Evolutionary conservation across 2,113 vertebrate species (phyloP), one percentile per base, ranked within the genome.

Genomic region (Pandion haliaetus): DNA sequence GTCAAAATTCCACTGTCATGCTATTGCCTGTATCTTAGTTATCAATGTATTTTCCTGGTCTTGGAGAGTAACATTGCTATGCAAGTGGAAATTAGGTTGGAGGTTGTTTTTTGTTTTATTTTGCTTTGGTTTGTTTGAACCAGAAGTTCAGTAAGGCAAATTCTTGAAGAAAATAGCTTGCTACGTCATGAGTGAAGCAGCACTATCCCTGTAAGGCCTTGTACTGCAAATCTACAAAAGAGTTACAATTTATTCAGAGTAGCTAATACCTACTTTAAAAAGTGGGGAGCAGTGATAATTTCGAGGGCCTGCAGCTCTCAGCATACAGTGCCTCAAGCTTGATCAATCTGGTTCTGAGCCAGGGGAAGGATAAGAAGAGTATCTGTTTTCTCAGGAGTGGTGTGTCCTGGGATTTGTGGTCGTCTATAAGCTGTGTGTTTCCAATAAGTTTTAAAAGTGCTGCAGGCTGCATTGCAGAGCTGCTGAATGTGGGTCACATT

Each of bases 401-500:
- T 2, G 2, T 79, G 20, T 83, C 52, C 34, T 61, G 55, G 72
- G 76, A 94, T 86, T 83, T 94, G 32, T 57, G 61, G 67, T 78
- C 4, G 7, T 74, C 82, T 90, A 36, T 95, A 93, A 95, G 17
- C 45, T 52, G 54, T 42, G 17, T 58, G 17, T 88, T 93, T 81
- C 93, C 72, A 93, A 88, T 59, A 91, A 92, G 59, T 78, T 78
- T 74, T 72, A 91, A 93, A 93, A 90, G 17, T 90, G 88, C 95
- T 93, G 57, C n/a, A 7, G 82, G 94, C 92, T 93, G 55, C 76
- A 71, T 49, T 73, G 52, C 86, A 74, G 82, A 92, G 42, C 58
- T 67, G 45, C 55, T 93, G 67, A 90, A 97, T 95, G 42, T 94
- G 93, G 88, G 94, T 93, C 92, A 95, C 59, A 81, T 81, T 71